Conservation (phyloP, 2,797 vertebrate genomes). For the Eremophila alpestris region DNA sequence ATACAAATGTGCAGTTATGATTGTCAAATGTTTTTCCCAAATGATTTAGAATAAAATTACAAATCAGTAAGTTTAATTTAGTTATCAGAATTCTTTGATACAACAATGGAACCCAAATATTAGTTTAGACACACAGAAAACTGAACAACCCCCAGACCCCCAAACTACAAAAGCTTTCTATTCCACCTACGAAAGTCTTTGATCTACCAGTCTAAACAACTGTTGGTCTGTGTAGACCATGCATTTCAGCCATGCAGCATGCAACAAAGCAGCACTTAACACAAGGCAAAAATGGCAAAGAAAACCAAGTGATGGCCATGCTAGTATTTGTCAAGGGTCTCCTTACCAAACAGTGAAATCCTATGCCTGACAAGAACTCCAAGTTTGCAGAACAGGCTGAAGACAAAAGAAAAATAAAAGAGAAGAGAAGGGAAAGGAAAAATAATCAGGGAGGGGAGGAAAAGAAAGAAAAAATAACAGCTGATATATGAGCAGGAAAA, state of each 20-base stretch:
- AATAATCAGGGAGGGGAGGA: background rate
- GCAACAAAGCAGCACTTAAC: conserved; percentile 65
- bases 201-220: conserved; percentile 8
- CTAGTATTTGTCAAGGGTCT: conserved; percentile 75
- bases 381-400: conserved; percentile 86
- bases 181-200: background rate
- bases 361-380: conserved; percentile 92
- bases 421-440: conserved; percentile 62
- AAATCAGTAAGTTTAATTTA: background rate
- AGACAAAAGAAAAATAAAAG: conserved; percentile 79
- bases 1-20: background rate
- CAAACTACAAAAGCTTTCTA: background rate
- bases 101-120: background rate
- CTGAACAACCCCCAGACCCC: background rate
- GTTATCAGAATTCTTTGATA: background rate
- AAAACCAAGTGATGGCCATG: conserved; percentile 76
- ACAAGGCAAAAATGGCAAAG: conserved; percentile 73
- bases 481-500: conserved; percentile 79
- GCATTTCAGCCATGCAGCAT: conserved; percentile 76
- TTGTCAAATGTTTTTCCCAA: background rate
- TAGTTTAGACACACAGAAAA: background rate
- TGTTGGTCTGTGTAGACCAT: conserved; percentile 55
- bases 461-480: conserved; percentile 73
- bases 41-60: background rate
- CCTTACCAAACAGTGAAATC: conserved; percentile 89